Conservation (phyloP, 2,113 vertebrate genomes). For the Onychostoma macrolepis region DNA sequence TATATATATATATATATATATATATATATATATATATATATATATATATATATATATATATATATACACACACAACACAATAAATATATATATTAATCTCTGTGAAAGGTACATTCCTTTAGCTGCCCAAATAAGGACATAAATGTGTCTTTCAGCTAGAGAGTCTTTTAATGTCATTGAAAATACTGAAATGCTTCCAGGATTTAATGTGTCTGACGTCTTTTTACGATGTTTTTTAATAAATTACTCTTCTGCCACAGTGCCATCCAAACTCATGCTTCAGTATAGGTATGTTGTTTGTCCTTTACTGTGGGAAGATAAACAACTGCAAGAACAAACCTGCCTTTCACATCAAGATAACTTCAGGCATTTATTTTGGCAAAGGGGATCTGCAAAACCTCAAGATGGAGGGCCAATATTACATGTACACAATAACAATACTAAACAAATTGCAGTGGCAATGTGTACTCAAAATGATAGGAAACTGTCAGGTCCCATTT, state of each 20-base stretch:
- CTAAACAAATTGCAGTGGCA: too few relatives aligned
- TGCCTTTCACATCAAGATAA: conserved; percentile 7
- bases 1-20: too few relatives aligned
- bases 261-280: conserved; percentile 6
- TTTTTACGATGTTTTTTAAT: neutral
- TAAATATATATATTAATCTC: neutral
- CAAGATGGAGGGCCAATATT: neutral
- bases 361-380: neutral
- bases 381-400: neutral
- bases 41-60: too few relatives aligned
- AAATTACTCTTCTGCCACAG: neutral
- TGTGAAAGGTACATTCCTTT: neutral
- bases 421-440: neutral
- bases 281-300: neutral
- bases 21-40: too few relatives aligned
- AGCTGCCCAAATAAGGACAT: neutral
- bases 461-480: neutral
- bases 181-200: neutral
- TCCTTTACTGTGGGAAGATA: conserved; percentile 2
- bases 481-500: neutral
- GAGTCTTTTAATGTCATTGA: neutral
- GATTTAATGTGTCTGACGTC: neutral
- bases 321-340: conserved; percentile 25
- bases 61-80: too few relatives aligned
- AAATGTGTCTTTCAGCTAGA: neutral